Evolutionary conservation across 2,113 vertebrate species (phyloP).

Genomic region (Alosa alosa): DNA sequence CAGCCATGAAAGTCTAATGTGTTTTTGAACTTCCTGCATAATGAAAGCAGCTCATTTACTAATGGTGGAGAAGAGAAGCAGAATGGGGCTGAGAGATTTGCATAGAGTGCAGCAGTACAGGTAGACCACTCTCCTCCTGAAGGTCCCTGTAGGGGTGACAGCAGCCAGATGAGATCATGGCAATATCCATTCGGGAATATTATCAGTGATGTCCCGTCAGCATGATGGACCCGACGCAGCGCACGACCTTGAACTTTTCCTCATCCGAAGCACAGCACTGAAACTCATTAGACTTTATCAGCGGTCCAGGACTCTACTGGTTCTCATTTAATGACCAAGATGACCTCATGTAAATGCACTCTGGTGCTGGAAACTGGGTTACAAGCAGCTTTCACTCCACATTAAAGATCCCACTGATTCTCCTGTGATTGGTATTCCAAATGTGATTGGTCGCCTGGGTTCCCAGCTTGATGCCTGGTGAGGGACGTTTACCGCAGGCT

Average conservation of each 20-base stretch:
- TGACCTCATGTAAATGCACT: background rate
- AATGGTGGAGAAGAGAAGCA: background rate
- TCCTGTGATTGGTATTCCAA: background rate
- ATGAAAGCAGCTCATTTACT: background rate
- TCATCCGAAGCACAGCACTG: background rate
- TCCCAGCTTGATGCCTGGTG: background rate
- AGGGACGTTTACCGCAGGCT: background rate
- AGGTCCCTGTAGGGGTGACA: background rate
- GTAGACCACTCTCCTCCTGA: background rate
- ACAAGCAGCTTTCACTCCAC: background rate
- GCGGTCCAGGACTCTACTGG: background rate
- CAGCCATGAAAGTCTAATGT: background rate
- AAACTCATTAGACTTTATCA: slow-evolving; percentile 8
- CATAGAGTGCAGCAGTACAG: background rate
- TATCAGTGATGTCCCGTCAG: slow-evolving; percentile 54
- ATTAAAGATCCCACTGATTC: background rate
- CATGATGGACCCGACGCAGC: slow-evolving; percentile 50
- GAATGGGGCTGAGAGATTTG: background rate
- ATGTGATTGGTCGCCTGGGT: background rate
- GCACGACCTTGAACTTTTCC: slow-evolving; percentile 1
- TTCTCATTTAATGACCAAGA: background rate
- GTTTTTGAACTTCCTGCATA: background rate
- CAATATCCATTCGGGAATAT: slow-evolving; percentile 67
- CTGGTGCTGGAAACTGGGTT: background rate
- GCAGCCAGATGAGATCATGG: slow-evolving; percentile 5